These are phyloP conservation scores for Ichneumoninae sp. DNA, from an alignment of 2,888 invertebrate species.

Conservation along the genomic window DNA sequence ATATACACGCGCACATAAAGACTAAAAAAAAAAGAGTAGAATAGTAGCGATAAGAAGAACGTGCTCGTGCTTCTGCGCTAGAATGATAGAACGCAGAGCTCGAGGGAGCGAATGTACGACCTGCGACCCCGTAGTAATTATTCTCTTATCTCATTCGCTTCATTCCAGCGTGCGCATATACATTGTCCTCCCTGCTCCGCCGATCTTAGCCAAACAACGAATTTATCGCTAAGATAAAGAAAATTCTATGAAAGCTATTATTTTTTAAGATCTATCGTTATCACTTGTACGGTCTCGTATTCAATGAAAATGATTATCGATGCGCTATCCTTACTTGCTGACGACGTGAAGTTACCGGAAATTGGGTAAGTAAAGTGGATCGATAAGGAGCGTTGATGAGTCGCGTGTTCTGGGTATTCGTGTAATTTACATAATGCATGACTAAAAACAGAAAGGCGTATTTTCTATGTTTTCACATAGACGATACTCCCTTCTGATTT, in stretches of 20 bases:
- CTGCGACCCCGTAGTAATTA: constrained; percentile 54
- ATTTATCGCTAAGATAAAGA: constrained; percentile 1
- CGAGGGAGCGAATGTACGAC: constrained; percentile 52
- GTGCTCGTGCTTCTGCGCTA: constrained; percentile 37
- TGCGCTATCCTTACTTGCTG: not conserved
- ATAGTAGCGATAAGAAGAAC: constrained; percentile 41
- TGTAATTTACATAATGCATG: not conserved
- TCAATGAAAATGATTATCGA: not conserved
- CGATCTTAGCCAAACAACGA: constrained; percentile 28
- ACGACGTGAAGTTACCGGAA: not conserved
- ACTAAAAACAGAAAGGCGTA: not conserved
- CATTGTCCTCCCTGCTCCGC: constrained; percentile 13
- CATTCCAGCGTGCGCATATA: not conserved
- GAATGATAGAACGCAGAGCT: constrained; percentile 31
- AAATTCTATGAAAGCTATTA: not conserved
- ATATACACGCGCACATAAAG: not conserved
- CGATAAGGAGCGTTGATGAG: constrained; percentile 19
- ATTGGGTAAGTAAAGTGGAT: constrained; percentile 21
- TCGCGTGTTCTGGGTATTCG: not conserved
- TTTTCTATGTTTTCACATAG: not conserved
- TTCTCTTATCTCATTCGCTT: constrained; percentile 52
- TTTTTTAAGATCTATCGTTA: not conserved
- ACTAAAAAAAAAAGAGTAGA: not conserved
- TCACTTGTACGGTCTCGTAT: not conserved
- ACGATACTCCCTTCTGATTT: not conserved